Evolutionary conservation across 2,888 invertebrate species (phyloP).

Genomic region (Callinectes sapidus): DNA sequence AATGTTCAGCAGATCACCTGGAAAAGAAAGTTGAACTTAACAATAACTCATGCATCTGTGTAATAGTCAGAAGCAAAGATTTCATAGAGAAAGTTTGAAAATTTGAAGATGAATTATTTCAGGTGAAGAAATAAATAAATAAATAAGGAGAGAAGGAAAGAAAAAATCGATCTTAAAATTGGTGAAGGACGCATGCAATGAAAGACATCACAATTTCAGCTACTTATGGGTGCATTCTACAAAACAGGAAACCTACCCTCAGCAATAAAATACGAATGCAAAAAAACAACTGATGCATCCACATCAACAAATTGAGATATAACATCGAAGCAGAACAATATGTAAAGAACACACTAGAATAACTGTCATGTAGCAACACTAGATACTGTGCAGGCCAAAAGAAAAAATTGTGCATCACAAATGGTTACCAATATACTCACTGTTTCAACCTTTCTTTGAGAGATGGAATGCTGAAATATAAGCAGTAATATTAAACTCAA

Average conservation of each 20-base stretch:
- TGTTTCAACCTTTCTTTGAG: constrained; percentile 69
- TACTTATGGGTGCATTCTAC: not conserved
- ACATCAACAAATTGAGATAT: not conserved
- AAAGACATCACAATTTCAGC: not conserved
- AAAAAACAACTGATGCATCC: not conserved
- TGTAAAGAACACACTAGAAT: not conserved
- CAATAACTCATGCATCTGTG: constrained; percentile 32
- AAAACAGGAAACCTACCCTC: not conserved
- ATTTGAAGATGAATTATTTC: not conserved
- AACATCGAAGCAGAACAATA: not conserved
- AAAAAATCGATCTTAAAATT: not conserved
- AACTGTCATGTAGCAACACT: not conserved
- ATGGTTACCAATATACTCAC: constrained; percentile 59
- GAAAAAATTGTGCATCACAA: constrained; percentile 33
- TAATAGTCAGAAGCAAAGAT: not conserved
- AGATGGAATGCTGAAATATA: constrained; percentile 70
- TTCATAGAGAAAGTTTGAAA: not conserved
- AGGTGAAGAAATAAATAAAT: not conserved
- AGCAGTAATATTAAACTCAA: constrained; percentile 42
- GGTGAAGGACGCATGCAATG: not conserved
- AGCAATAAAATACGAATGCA: not conserved
- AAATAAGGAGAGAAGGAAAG: no score
- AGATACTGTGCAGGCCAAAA: constrained; percentile 32
- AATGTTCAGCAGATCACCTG: constrained; percentile 58
- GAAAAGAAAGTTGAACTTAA: constrained; percentile 47